Conservation (phyloP, 1,140 invertebrate genomes). For the Eupeodes corollae region DNA sequence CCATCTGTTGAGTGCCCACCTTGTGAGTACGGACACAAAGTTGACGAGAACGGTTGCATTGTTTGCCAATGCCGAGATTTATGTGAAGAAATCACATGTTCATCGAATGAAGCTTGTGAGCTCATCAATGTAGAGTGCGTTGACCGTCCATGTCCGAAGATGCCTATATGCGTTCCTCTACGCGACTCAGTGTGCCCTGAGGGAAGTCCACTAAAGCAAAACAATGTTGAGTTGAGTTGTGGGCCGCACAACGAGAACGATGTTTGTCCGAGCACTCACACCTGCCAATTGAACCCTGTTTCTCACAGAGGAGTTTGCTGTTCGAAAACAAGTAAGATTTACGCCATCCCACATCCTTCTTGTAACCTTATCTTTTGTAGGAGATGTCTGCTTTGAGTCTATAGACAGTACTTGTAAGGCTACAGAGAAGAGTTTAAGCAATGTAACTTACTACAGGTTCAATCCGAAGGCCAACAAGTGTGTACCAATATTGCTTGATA, state of each 20-base stretch:
- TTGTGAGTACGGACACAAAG: slow-evolving; percentile 56
- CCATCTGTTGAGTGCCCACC: slow-evolving; percentile 47
- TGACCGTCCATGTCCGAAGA: slow-evolving; percentile 53
- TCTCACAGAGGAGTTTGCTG: slow-evolving; percentile 72
- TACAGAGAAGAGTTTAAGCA: slow-evolving; percentile 29
- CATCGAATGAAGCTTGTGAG: slow-evolving; percentile 56
- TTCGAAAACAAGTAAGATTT: slow-evolving; percentile 58
- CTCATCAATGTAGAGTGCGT: slow-evolving; percentile 41
- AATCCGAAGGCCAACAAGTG: slow-evolving; percentile 65
- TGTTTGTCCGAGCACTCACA: slow-evolving; percentile 69
- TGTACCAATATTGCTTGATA: slow-evolving; percentile 53
- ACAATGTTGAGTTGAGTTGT: slow-evolving; percentile 51
- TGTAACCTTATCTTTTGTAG: slow-evolving; percentile 25
- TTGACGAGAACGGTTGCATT: slow-evolving; percentile 59
- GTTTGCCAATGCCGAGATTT: slow-evolving; percentile 66
- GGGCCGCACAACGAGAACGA: slow-evolving; percentile 53
- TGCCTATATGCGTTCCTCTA: slow-evolving; percentile 65
- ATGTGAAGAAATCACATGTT: slow-evolving; percentile 60
- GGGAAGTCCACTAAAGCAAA: slow-evolving; percentile 48
- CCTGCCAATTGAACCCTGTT: slow-evolving; percentile 68
- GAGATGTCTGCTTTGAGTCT: slow-evolving; percentile 72
- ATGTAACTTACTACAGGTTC: slow-evolving; percentile 62
- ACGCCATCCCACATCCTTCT: neutral
- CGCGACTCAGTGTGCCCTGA: slow-evolving; percentile 63
- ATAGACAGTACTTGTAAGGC: slow-evolving; percentile 49